Percentiles rank a stretch among this genome's conserved stretches.
These are phyloP conservation scores for Drosophila tanythrix DNA, from an alignment of 2,888 invertebrate genomes.

Conservation along the genomic window DNA sequence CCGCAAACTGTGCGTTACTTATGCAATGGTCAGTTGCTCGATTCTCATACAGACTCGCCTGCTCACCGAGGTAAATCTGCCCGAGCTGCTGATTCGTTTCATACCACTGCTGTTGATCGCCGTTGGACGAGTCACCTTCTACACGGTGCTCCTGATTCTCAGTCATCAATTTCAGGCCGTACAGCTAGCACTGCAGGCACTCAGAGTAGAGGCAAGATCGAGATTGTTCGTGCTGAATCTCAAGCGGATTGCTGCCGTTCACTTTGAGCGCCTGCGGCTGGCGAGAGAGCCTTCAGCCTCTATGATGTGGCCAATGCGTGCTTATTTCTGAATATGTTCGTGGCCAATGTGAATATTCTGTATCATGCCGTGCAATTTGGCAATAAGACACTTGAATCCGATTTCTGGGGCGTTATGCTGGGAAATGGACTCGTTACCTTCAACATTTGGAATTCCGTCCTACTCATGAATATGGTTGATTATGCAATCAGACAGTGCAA, in stretches of 20 bases:
- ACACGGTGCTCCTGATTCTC: slow-evolving; percentile 47
- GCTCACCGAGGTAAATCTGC: accelerated
- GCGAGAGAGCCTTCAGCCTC: slow-evolving; percentile 36
- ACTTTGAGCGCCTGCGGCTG: slow-evolving; percentile 44
- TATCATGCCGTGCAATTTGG: slow-evolving; percentile 62
- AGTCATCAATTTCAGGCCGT: slow-evolving; percentile 60
- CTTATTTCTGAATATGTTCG: slow-evolving; percentile 50
- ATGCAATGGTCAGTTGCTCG: slow-evolving; percentile 17
- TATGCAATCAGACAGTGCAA: slow-evolving; percentile 44
- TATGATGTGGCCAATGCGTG: slow-evolving; percentile 40
- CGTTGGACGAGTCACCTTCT: slow-evolving; percentile 28
- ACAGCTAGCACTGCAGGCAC: slow-evolving; percentile 40
- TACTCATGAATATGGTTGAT: slow-evolving; percentile 57
- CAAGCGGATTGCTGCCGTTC: slow-evolving; percentile 41
- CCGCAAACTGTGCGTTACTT: slow-evolving; percentile 34
- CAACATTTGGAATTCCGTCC: slow-evolving; percentile 27
- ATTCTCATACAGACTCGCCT: slow-evolving; percentile 45
- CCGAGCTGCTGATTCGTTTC: background rate
- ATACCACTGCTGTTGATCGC: slow-evolving; percentile 26
- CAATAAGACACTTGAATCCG: slow-evolving; percentile 39
- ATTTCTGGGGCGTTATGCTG: background rate
- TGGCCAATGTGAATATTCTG: slow-evolving; percentile 45
- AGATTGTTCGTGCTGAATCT: background rate
- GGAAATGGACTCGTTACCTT: slow-evolving; percentile 39
- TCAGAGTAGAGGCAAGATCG: background rate